A percentile compares a stretch with the other conserved stretches of the same genome.
These are phyloP conservation scores for Alligator mississippiensis DNA, from an alignment of 2,113 vertebrate species.

Conservation along the genomic window DNA sequence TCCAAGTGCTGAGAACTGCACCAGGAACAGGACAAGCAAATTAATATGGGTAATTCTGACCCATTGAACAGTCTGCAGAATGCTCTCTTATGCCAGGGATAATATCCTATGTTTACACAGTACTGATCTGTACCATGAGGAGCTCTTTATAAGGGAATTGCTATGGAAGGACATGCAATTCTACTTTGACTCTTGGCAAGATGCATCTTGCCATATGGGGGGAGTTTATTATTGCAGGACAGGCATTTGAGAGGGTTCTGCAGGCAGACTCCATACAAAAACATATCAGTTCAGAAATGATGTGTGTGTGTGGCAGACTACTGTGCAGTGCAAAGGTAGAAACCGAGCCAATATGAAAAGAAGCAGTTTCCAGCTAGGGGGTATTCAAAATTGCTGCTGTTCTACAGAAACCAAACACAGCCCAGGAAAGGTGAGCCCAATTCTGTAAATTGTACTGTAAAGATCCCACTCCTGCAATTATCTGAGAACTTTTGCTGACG, in stretches of 20 bases:
- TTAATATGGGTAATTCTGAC: no score
- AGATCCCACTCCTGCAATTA: background rate
- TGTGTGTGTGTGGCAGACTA: no score
- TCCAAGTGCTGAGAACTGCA: no score
- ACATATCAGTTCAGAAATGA: no score
- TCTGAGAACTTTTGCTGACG: slow-evolving; percentile 26
- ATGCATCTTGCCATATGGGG: background rate
- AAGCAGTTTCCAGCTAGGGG: background rate
- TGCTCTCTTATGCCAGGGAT: background rate
- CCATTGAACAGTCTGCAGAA: no score
- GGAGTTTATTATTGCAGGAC: background rate
- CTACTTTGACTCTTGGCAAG: background rate
- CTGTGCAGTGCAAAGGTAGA: no score
- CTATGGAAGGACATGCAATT: background rate
- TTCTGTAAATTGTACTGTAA: background rate
- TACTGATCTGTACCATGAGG: background rate
- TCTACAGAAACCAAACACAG: slow-evolving; percentile 38
- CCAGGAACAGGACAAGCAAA: no score
- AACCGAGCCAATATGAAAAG: background rate
- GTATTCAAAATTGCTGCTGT: background rate
- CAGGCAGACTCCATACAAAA: background rate
- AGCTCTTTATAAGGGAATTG: background rate
- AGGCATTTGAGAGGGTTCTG: no score
- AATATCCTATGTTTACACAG: background rate
- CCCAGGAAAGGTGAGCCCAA: background rate